Percentiles rank a stretch among this genome's conserved stretches.
Evolutionary conservation across 2,113 vertebrate species (phyloP).

Genomic region (Cervus canadensis): DNA sequence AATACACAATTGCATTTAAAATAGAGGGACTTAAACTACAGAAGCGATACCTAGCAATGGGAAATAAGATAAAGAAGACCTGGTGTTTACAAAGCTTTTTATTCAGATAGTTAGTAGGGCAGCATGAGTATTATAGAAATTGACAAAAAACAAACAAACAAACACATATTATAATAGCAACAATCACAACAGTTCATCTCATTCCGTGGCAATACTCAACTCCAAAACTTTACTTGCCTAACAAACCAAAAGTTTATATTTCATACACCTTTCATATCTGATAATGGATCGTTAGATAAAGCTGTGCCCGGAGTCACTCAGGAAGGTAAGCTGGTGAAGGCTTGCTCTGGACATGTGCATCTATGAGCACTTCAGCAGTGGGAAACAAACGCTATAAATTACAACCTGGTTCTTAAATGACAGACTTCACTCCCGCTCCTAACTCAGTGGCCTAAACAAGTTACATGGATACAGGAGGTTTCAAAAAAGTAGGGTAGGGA

Average conservation of each 20-base stretch:
- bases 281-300: background rate
- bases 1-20: background rate
- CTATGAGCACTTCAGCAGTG: background rate
- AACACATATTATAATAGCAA: background rate
- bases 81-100: background rate
- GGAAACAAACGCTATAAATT: background rate
- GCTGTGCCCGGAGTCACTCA: background rate
- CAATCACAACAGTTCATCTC: background rate
- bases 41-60: background rate
- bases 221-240: background rate
- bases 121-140: background rate
- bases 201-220: background rate
- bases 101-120: background rate
- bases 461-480: background rate
- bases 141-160: background rate
- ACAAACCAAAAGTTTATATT: background rate
- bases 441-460: background rate
- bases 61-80: background rate
- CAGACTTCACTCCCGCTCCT: background rate
- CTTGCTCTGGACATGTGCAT: background rate
- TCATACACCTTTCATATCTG: background rate
- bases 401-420: background rate
- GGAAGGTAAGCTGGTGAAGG: background rate
- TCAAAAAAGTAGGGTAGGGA: background rate
- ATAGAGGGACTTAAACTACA: background rate